Evolutionary conservation across 1,140 invertebrate species (phyloP), one percentile per base, ranked within the genome.

Genomic region (Piezodorus guildinii): DNA sequence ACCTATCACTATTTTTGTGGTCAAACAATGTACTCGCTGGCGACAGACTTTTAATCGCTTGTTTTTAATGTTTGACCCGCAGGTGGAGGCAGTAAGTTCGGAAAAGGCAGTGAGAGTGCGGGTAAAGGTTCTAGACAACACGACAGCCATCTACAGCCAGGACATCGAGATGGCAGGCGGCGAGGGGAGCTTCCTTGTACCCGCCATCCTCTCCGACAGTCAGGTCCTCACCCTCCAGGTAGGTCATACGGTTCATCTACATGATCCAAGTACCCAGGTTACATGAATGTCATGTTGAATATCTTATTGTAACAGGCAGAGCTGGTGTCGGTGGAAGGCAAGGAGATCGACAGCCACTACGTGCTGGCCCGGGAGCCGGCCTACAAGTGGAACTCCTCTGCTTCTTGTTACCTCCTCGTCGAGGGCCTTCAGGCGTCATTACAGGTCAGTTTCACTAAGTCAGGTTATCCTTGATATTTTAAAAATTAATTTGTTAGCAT

Each of bases 321-420:
- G 69, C 70, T 84, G 56, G 81, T 84, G 8, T 82, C 82, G 4
- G 81, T 84, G 1, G 81, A 82, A 67, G 81, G 81, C 2, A 83
- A 83, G 70, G 81, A 84, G 69, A 83, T 83, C 49, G 82, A 84
- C 71, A 82, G 80, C 61, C 82, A 84, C 71, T 84, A 84, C 72
- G 81, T 84, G 0, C 71, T 84, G n/a, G 82, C 82, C 0, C 74
- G 78, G 30, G 82, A 84, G 70, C 76, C 79, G 3, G 79, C 83
- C 46, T 73, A 78, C 15, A 79, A 82, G 66, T 84, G 82, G 82
- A 83, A 83, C 68, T 83, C 82, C 0, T 78, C 80, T 0, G 81
- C 81, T 0, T 79, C 82, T 62, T 84, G 82, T 68, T 83, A 83
- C 70, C 72, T 84, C 0, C 75, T 83, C 5, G 79, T 83, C 17